Conservation (phyloP, 2,888 invertebrate species). For the Sturmia bella region DNA sequence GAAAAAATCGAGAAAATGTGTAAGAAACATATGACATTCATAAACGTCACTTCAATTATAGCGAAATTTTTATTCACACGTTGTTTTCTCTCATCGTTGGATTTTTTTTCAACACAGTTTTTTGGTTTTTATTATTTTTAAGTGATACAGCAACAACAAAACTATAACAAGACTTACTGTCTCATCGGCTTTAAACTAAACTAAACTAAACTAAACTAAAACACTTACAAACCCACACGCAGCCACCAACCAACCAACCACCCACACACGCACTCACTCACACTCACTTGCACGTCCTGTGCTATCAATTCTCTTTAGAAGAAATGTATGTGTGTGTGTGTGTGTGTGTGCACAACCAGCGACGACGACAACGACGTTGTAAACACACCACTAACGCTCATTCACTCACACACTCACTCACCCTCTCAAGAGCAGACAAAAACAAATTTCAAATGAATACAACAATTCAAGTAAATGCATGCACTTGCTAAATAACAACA, state of each 20-base stretch:
- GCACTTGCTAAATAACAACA: slow-evolving; percentile 35
- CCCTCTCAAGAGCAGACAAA: not conserved
- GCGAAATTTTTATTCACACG: slow-evolving; percentile 66
- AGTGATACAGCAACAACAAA: slow-evolving; percentile 46
- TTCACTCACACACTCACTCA: not conserved
- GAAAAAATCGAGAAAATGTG: slow-evolving; percentile 56
- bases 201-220: slow-evolving; percentile 47
- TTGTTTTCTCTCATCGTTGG: slow-evolving; percentile 33
- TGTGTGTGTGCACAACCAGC: no score
- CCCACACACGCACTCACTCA: not conserved
- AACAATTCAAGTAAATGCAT: slow-evolving; percentile 55
- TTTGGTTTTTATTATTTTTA: slow-evolving; percentile 39
- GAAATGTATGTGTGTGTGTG: no score
- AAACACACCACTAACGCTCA: slow-evolving; percentile 20
- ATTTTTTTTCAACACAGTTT: slow-evolving; percentile 4
- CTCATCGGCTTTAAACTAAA: slow-evolving; percentile 61
- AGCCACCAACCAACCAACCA: not conserved
- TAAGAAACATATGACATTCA: slow-evolving; percentile 75
- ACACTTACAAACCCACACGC: slow-evolving; percentile 6
- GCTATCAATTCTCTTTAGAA: slow-evolving; percentile 17
- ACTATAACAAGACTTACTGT: slow-evolving; percentile 58
- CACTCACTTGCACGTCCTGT: not conserved
- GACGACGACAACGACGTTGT: not conserved
- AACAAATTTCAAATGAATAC: slow-evolving; percentile 39
- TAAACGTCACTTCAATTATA: slow-evolving; percentile 80